Evolutionary conservation across 1,140 invertebrate genomes (phyloP), one percentile per base, ranked within the genome.

Genomic region (Zaprionus ghesquierei): DNA sequence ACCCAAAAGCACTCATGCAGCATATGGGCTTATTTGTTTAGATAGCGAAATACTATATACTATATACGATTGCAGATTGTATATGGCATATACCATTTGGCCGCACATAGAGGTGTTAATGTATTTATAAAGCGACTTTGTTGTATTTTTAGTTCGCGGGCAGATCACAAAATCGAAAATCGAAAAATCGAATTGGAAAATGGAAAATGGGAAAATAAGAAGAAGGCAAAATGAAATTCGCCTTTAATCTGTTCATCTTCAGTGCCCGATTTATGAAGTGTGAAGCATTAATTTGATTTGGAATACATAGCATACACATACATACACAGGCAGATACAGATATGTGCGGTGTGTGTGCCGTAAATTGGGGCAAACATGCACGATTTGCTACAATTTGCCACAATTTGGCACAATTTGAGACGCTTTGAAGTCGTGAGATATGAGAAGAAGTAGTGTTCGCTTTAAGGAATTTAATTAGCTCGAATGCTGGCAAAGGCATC

Each of bases 241-340:
- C 69, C 77, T 89, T 89, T 89, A 84, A 89, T 89, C 84, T 89
- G 84, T 89, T 89, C 77, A 89, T 77, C 89, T 89, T 89, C 84
- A 89, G 60, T 80, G 66, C 38, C 69, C 77, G 68, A 89, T 89
- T 89, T 89, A 89, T 89, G 80, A 89, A 89, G 84, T 89, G 84
- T 50, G 84, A 89, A 89, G 70, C 85, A 89, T 84, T 89, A 80
- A 77, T 87, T 89, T 84, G 84, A 87, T 89, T 89, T 77, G 41
- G 41, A 12, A 46, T 46, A 46, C 41, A 46, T 46, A 46, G 12
- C 3, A 5, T 5, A 15, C 79, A 59, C 53, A 60, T 29, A 33
- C 10, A 44, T 31, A 44, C 13, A 53, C 10, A 29, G 13, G 4
- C 10, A 35, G 50, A 6, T 8, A 33, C 18, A 10, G 25, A 4